phyloP scores from a whole-genome alignment of 2,113 vertebrate species.

The Catharus minimus region DNA sequence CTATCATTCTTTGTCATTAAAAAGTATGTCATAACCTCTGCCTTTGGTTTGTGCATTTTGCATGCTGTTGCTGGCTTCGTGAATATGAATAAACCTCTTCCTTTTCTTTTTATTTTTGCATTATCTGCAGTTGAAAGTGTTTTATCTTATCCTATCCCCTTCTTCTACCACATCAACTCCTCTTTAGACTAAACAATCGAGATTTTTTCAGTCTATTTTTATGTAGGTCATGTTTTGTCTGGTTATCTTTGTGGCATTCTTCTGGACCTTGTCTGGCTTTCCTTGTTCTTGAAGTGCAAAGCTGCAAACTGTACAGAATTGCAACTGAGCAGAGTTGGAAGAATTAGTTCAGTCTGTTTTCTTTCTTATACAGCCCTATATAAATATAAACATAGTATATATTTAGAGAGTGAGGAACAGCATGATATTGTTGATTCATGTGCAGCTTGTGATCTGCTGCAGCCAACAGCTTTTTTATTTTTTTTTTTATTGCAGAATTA shows the following conservation, averaged over 20 bases:
- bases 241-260: neutral
- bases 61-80: neutral
- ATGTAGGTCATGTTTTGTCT: conserved; percentile 11
- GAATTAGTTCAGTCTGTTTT: conserved; percentile 12
- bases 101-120: neutral
- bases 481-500: conserved; percentile 22
- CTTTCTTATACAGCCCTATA: conserved; percentile 22
- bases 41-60: neutral
- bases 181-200: neutral
- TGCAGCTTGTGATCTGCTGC: conserved; percentile 36
- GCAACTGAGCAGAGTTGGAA: neutral
- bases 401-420: conserved; percentile 27
- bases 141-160: neutral
- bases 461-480: conserved; percentile 31
- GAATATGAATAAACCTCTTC: neutral
- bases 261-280: neutral
- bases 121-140: neutral
- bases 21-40: neutral
- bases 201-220: neutral
- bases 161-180: neutral
- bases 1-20: neutral
- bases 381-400: conserved; percentile 33
- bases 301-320: neutral
- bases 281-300: neutral
- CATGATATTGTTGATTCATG: conserved; percentile 42